Conservation (phyloP, 2,797 vertebrate species). For the Crenichthys baileyi region DNA sequence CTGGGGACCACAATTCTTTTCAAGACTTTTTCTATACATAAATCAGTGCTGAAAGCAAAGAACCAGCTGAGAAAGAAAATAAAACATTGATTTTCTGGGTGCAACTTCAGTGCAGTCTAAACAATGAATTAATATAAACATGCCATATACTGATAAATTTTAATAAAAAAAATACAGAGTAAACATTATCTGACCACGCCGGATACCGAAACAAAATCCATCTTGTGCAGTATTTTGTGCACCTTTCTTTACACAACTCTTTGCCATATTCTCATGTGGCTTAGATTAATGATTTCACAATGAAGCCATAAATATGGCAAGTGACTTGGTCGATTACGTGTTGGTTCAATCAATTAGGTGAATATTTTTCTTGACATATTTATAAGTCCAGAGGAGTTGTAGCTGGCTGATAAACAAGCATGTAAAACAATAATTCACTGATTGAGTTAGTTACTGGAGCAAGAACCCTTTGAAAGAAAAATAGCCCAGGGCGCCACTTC, state of each 20-base stretch:
- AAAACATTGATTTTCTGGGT: constrained; percentile 48
- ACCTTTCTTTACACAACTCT: constrained; percentile 1
- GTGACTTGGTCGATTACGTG: constrained; percentile 47
- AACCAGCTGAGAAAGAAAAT: constrained; percentile 54
- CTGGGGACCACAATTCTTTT: constrained; percentile 67
- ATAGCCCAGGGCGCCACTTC: constrained; percentile 53
- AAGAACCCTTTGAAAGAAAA: constrained; percentile 64
- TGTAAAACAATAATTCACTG: constrained; percentile 73
- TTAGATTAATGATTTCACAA: constrained; percentile 58
- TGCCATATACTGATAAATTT: constrained; percentile 21
- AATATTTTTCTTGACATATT: constrained; percentile 72
- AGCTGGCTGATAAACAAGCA: constrained; percentile 60
- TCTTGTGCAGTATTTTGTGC: background rate
- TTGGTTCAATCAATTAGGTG: constrained; percentile 62
- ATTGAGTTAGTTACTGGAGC: constrained; percentile 67
- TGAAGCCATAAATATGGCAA: constrained; percentile 41
- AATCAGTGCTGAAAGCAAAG: constrained; percentile 70
- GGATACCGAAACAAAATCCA: constrained; percentile 23
- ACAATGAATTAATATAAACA: constrained; percentile 36
- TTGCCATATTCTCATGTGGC: constrained; percentile 41
- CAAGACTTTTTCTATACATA: constrained; percentile 67
- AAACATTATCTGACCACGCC: constrained; percentile 34
- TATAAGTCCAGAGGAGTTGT: constrained; percentile 67
- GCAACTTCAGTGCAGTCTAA: constrained; percentile 27
- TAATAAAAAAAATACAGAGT: constrained; percentile 30